Conservation (phyloP, 2,113 vertebrate species). For the Myrmecophaga tridactyla region DNA sequence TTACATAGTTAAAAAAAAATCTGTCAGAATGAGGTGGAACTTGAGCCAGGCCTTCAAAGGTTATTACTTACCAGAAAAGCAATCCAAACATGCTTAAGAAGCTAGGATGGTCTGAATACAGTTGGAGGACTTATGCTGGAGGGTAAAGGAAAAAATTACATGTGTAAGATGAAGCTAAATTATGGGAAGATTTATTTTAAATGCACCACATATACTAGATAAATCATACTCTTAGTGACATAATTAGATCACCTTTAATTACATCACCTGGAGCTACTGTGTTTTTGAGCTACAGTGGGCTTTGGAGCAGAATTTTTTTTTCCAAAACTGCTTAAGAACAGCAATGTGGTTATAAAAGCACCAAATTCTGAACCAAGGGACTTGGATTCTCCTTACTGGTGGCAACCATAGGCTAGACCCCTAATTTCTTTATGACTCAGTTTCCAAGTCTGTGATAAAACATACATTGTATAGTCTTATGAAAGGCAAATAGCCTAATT, state of each 20-base stretch:
- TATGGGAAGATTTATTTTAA: neutral
- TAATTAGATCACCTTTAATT: too few species aligned
- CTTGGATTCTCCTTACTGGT: neutral
- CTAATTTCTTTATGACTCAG: neutral
- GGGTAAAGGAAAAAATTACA: neutral
- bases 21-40: neutral
- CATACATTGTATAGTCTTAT: neutral
- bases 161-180: neutral
- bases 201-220: neutral
- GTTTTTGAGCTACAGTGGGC: neutral
- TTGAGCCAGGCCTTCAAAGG: neutral
- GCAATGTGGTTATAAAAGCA: neutral
- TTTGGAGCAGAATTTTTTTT: neutral
- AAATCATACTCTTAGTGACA: neutral
- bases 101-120: neutral
- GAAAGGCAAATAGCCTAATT: neutral
- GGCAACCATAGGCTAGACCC: neutral
- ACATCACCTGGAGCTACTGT: too few species aligned
- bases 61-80: neutral
- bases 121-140: neutral
- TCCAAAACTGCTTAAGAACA: neutral
- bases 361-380: neutral
- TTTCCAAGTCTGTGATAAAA: neutral
- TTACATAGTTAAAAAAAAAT: neutral
- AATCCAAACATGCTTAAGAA: neutral